Base-by-base conservation (phyloP, 2,888 invertebrate genomes). In the Branchipolynoe longqiensis region DNA sequence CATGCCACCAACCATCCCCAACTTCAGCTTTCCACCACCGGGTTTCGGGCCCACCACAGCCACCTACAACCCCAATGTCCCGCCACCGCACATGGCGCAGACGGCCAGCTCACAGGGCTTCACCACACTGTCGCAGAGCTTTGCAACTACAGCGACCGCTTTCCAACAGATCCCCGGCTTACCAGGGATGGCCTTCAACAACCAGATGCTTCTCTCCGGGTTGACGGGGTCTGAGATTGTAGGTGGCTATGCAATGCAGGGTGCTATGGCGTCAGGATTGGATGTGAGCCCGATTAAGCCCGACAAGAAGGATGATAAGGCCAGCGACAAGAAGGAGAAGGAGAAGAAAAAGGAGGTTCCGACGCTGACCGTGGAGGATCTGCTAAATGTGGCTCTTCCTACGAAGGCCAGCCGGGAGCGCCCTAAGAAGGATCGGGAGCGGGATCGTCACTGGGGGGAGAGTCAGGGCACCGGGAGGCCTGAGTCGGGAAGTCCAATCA, bases 321-420 rank as follows among this genome's bases (percentile, higher is more conserved):
- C 4, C 31, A 41, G 8, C n/a, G 62, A 86, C 31, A 85, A 85
- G 56, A 73, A 78, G 22, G 41, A 84, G 18, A 59, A 69, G 40
- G 78, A 87, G 84, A 88, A 87, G 84, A 84, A 88, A 74, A 84
- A 69, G 54, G 84, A 87, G 62, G 3, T 85, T 1, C 87, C 87
- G 59, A 85, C 87, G 0, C 64, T 88, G 81, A 88, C 88, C 0
- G 88, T 88, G 6, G 88, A 88, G 40, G 62, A 81, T 33, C 64
- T 88, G 40, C 78, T 88, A 22, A 88, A 88, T 73, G 86, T 88
- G 0, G 84, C 88, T 8, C 54, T 88, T 4, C 88, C 85, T 1
- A 58, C 25, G 4, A 54, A 73, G 56, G 22, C 82, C 12, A 33
- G 33, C 18, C 40, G 41, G 14, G 83, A 64, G 4, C 40, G 36